These are phyloP conservation scores for Pogonophryne albipinna DNA, from an alignment of 2,797 vertebrate species.

Conservation along the genomic window DNA sequence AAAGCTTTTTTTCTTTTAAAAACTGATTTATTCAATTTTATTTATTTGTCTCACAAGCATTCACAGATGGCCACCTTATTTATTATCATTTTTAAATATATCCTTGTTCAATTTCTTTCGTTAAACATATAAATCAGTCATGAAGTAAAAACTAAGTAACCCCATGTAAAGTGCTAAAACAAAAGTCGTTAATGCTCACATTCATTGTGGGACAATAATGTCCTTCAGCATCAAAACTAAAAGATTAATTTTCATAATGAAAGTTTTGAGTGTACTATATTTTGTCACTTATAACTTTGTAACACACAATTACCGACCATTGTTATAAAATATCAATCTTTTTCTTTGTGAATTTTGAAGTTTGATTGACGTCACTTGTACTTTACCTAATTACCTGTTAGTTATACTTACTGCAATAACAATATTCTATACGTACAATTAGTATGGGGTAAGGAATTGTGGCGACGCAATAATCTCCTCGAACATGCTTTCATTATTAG, in stretches of 20 bases:
- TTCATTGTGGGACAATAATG: constrained; percentile 20
- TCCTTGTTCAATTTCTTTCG: no score
- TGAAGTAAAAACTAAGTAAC: no score
- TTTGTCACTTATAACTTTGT: constrained; percentile 23
- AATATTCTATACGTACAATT: not conserved
- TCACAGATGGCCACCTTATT: not conserved
- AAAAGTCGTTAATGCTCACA: not conserved
- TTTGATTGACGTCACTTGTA: not conserved
- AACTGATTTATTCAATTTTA: not conserved
- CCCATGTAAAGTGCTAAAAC: no score
- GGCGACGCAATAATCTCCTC: constrained; percentile 16
- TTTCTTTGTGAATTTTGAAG: constrained; percentile 6
- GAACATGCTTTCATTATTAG: not conserved
- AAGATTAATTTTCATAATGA: not conserved
- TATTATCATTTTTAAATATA: no score
- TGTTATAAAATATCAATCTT: not conserved
- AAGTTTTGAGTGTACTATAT: constrained; percentile 19
- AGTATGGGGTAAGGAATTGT: not conserved
- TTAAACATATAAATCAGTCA: no score
- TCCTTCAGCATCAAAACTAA: not conserved
- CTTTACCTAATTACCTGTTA: not conserved
- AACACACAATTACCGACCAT: constrained; percentile 8
- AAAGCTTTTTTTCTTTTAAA: not conserved
- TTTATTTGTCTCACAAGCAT: not conserved
- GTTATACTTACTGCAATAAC: not conserved